These are phyloP conservation scores for Tanaodytes sp. DNA, from an alignment of 2,888 invertebrate species.

Conservation along the genomic window DNA sequence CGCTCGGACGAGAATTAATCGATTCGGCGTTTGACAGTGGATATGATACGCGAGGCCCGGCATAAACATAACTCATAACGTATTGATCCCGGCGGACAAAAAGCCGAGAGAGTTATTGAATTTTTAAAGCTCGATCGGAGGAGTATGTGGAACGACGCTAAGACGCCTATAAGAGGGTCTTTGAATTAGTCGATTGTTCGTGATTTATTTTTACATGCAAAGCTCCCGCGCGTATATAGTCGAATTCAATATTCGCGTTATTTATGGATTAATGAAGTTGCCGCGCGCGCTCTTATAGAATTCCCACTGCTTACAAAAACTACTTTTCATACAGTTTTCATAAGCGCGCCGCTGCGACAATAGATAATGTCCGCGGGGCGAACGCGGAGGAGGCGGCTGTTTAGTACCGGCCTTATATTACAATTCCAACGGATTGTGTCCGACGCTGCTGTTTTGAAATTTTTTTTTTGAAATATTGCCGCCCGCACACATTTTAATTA, in stretches of 20 bases:
- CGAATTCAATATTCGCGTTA: conserved; percentile 46
- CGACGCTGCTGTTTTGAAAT: too few relatives aligned
- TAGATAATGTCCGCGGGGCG: too few relatives aligned
- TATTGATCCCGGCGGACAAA: not conserved
- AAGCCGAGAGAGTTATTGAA: conserved; percentile 26
- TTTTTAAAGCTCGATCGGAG: conserved; percentile 35
- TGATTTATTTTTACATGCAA: conserved; percentile 42
- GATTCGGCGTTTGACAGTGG: conserved; percentile 36
- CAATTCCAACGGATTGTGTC: too few relatives aligned
- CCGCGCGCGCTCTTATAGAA: too few relatives aligned
- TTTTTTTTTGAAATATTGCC: too few relatives aligned
- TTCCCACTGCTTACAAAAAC: too few relatives aligned
- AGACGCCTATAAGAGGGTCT: conserved; percentile 32
- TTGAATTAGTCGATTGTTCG: conserved; percentile 37
- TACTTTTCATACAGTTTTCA: too few relatives aligned
- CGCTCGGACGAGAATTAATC: conserved; percentile 26
- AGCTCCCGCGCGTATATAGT: conserved; percentile 15
- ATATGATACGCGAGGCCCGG: conserved; percentile 5
- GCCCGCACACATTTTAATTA: too few relatives aligned
- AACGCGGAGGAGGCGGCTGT: too few relatives aligned
- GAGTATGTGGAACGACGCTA: conserved; percentile 28
- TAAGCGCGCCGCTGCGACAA: too few relatives aligned
- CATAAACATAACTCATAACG: conserved; percentile 17
- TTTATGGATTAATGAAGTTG: too few relatives aligned
- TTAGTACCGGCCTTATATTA: too few relatives aligned